Percentiles rank a stretch among this genome's conserved stretches.
Conservation (phyloP, 2,113 vertebrate genomes). For the Lanius ludovicianus region DNA sequence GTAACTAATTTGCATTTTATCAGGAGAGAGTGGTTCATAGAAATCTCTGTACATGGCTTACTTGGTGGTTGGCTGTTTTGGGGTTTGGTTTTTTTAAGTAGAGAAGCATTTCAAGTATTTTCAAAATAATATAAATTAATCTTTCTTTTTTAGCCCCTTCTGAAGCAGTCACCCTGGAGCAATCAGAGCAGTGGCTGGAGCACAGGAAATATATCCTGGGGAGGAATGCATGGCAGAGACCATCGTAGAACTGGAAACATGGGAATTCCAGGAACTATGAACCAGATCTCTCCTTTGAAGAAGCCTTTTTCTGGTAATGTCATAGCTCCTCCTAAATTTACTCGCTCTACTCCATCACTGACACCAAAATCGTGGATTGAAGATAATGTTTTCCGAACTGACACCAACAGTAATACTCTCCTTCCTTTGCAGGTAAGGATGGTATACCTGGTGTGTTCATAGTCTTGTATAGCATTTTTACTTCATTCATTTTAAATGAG, state of each 20-base stretch:
- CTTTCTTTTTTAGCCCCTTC: constrained; percentile 82
- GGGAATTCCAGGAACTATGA: constrained; percentile 88
- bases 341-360: constrained; percentile 86
- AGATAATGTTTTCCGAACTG: constrained; percentile 95
- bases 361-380: constrained; percentile 95
- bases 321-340: constrained; percentile 97
- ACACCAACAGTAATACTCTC: constrained; percentile 96
- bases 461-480: not conserved
- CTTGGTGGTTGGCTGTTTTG: not conserved
- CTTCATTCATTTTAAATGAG: not conserved
- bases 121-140: not conserved
- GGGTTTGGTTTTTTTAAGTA: not conserved
- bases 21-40: not conserved
- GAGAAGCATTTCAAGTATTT: not conserved
- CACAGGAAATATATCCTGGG: constrained; percentile 93
- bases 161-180: constrained; percentile 96
- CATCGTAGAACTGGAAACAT: constrained; percentile 89
- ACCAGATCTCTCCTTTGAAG: constrained; percentile 94
- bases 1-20: not conserved
- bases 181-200: constrained; percentile 93
- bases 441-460: constrained; percentile 29
- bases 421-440: constrained; percentile 94
- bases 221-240: constrained; percentile 86
- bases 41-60: fast-evolving
- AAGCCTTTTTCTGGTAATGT: constrained; percentile 95